These are phyloP conservation scores for Chrysogorgia sp. DNA, from an alignment of 92 coral and sea anemone species.

Conservation along the genomic window DNA sequence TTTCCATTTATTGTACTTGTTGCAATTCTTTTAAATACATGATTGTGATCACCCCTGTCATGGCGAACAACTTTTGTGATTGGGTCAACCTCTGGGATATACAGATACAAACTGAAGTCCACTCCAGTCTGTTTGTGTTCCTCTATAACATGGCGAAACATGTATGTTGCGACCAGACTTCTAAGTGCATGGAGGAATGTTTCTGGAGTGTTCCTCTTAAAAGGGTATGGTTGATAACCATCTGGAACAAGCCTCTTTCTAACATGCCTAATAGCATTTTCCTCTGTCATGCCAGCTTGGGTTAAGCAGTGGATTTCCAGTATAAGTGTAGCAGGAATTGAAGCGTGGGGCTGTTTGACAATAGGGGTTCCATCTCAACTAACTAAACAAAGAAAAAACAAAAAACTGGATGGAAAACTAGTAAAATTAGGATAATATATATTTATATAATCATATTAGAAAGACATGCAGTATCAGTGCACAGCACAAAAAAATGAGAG, in stretches of 20 bases:
- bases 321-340: slow-evolving; percentile 43
- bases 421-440: too few species aligned
- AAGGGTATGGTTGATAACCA: slow-evolving; percentile 33
- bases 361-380: slow-evolving; percentile 43
- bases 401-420: background rate
- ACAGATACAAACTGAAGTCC: slow-evolving; percentile 42
- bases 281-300: slow-evolving; percentile 13
- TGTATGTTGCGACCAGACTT: slow-evolving; percentile 43
- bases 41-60: slow-evolving; percentile 43
- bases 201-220: slow-evolving; percentile 29
- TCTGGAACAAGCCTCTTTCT: slow-evolving; percentile 47
- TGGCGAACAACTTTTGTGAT: slow-evolving; percentile 42
- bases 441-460: too few species aligned
- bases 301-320: slow-evolving; percentile 6
- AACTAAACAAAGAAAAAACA: background rate
- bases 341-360: slow-evolving; percentile 16
- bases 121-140: slow-evolving; percentile 31
- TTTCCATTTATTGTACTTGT: slow-evolving; percentile 35
- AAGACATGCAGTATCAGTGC: too few species aligned
- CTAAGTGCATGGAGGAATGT: slow-evolving; percentile 43
- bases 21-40: slow-evolving; percentile 47
- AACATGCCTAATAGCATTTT: slow-evolving; percentile 38
- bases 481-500: background rate
- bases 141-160: slow-evolving; percentile 30
- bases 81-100: slow-evolving; percentile 37